A percentile compares a stretch with the other conserved stretches of the same genome.
Evolutionary conservation across 2,888 invertebrate species (phyloP).

Genomic region (Microplitis manilae): DNA sequence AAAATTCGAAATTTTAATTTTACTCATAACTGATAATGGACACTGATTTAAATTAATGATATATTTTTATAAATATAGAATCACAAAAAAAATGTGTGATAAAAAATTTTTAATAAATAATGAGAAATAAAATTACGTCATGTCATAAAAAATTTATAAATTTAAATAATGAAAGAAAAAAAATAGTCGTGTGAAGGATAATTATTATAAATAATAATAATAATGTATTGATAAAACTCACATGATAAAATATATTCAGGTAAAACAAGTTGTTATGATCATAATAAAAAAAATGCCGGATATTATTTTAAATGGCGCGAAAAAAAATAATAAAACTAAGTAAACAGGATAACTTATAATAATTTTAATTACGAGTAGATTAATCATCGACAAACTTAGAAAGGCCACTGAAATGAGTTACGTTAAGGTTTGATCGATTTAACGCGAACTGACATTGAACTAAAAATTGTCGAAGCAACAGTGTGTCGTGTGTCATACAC

Average conservation of each 20-base stretch:
- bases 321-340: neutral
- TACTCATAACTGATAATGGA: no score
- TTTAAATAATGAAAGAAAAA: no score
- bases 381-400: neutral
- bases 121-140: no score
- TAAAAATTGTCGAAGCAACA: slow-evolving; percentile 51
- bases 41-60: no score
- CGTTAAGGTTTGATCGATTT: slow-evolving; percentile 19
- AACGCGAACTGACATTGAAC: slow-evolving; percentile 38
- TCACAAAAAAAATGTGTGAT: no score
- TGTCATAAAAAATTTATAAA: no score
- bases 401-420: slow-evolving; percentile 20
- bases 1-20: no score
- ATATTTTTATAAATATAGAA: no score
- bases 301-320: neutral
- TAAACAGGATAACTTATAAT: neutral
- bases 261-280: no score
- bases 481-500: slow-evolving; percentile 44
- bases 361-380: neutral
- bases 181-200: no score
- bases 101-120: no score
- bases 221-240: neutral
- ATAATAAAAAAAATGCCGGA: neutral
- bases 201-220: neutral
- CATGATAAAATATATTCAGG: neutral